These are phyloP conservation scores for Cricetomys ansorgei DNA, from an alignment of 2,113 vertebrate genomes.

Conservation along the genomic window DNA sequence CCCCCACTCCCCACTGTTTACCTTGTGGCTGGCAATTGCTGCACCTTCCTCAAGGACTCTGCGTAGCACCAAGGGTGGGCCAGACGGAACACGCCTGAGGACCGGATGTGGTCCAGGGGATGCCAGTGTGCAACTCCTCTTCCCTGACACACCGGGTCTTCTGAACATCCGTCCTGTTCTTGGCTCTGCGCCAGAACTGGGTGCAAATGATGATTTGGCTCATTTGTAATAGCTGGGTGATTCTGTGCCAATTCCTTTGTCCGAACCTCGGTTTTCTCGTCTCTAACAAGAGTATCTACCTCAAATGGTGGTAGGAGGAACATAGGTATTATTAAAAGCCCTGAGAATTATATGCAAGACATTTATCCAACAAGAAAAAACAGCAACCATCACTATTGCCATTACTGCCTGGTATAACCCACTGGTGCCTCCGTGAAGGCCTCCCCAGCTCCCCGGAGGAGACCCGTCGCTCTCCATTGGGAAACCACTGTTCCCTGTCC, in stretches of 20 bases:
- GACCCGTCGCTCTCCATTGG: not conserved
- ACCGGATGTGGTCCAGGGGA: slow-evolving; percentile 61
- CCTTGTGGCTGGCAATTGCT: slow-evolving; percentile 66
- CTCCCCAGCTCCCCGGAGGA: not conserved
- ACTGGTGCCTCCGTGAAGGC: not conserved
- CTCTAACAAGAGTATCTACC: not conserved
- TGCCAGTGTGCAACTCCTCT: not conserved
- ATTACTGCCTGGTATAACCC: not conserved
- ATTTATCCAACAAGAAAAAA: not conserved
- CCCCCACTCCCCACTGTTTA: slow-evolving; percentile 67
- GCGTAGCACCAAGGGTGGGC: slow-evolving; percentile 38
- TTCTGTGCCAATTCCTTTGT: not conserved
- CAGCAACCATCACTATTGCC: not conserved
- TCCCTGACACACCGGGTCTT: not conserved
- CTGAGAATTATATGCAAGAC: not conserved
- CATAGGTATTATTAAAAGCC: not conserved
- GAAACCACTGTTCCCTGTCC: not conserved
- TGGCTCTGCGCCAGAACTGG: slow-evolving; percentile 32
- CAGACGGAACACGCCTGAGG: slow-evolving; percentile 68
- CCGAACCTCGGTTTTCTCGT: slow-evolving; percentile 2
- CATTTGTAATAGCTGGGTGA: not conserved
- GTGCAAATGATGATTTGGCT: not conserved
- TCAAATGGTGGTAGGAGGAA: not conserved
- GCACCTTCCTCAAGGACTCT: slow-evolving; percentile 57
- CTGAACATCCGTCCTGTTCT: not conserved